These are phyloP conservation scores for Lepus timidus DNA, from an alignment of 2,113 vertebrate species.

Conservation along the genomic window DNA sequence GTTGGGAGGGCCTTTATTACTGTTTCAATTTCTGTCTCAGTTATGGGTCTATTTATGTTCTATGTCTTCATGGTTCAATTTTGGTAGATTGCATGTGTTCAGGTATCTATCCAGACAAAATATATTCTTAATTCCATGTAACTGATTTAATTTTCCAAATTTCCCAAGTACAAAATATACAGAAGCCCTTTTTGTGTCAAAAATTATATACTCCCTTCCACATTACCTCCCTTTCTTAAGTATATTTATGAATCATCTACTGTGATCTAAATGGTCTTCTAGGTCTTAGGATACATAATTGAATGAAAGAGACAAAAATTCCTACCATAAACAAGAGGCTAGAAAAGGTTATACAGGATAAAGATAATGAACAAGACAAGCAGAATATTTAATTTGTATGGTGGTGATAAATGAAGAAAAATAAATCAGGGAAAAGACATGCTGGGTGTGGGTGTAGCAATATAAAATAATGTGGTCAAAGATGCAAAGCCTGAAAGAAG, in stretches of 20 bases:
- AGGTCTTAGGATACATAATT: neutral
- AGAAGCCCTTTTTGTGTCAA: neutral
- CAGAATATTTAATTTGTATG: neutral
- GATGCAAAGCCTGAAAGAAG: neutral
- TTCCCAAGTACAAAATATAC: slow-evolving; percentile 3
- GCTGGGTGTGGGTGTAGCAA: neutral
- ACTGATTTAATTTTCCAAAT: slow-evolving; percentile 12
- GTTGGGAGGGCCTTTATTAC: no score
- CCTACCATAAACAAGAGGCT: neutral
- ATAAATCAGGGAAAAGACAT: neutral
- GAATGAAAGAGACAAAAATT: slow-evolving; percentile 25
- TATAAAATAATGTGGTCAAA: slow-evolving; percentile 26
- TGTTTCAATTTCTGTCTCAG: no score
- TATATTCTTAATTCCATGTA: slow-evolving; percentile 6
- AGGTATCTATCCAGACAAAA: neutral
- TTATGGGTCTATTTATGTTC: no score
- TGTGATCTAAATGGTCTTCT: neutral
- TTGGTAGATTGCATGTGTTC: no score
- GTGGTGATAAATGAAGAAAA: neutral
- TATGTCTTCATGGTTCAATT: no score
- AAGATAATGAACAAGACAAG: neutral
- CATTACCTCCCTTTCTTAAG: neutral
- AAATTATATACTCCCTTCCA: neutral
- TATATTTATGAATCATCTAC: neutral
- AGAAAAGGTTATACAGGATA: neutral